Percentiles rank a stretch among this genome's conserved stretches.
Evolutionary conservation across 2,113 vertebrate genomes (phyloP).

Genomic region (Bothrops jararaca): DNA sequence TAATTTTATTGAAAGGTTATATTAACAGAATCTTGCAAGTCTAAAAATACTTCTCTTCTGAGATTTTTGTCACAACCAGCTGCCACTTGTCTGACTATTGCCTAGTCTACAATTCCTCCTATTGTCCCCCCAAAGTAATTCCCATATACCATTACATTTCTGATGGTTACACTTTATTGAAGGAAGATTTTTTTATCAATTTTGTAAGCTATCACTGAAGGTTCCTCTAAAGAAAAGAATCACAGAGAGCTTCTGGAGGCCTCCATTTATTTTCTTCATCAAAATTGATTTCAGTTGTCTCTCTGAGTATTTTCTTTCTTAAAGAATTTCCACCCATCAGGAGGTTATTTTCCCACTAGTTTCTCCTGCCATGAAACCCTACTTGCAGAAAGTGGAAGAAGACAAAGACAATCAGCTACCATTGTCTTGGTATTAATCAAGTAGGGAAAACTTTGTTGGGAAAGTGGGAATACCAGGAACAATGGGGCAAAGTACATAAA

Average conservation of each 20-base stretch:
- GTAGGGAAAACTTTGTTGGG: background rate
- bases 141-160: background rate
- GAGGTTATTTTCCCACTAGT: background rate
- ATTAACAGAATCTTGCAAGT: background rate
- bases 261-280: background rate
- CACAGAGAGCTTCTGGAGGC: background rate
- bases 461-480: background rate
- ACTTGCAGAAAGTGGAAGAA: background rate
- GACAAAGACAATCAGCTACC: background rate
- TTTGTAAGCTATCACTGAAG: background rate
- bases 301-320: background rate
- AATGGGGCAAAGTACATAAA: background rate
- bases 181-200: background rate
- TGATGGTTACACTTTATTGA: background rate
- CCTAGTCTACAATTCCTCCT: background rate
- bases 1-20: background rate
- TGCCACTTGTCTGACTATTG: background rate
- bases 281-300: background rate
- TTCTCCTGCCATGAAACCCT: background rate
- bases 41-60: background rate
- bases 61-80: background rate
- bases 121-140: background rate
- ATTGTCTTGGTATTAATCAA: background rate
- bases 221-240: background rate
- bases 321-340: background rate